Base-by-base conservation (phyloP, 2,888 invertebrate species). In the Mongoloraphidia duomilia region DNA sequence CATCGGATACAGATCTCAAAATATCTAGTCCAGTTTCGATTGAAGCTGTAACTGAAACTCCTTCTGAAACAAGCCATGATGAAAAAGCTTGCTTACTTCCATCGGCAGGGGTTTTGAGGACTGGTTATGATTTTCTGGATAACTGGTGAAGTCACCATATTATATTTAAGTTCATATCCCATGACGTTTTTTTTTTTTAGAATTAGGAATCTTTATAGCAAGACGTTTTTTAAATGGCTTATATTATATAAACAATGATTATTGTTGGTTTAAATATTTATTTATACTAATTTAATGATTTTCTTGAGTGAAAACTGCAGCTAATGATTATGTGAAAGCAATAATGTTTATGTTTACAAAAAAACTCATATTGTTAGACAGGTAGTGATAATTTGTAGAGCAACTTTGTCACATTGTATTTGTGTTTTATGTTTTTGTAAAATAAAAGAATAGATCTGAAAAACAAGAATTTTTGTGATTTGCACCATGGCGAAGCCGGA, bases 121-220 rank as follows among this genome's bases (percentile, higher is more conserved):
- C 77, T 5, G 79, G 78, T 0, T 71, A 75, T 37, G 78, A 78
- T 56, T 77, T 79, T 50, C 61, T 79, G 38, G 79, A 79, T 58
- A 78, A 79, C 62, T 79, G 79, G 79, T 79, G 77, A 71, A 53
- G 4, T 5, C 38, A 6, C 8, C 38, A 38, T 5, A 12, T 8
- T 5, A 38, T 12, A 38, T 8, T 38, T 8, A 3, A 38, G 13
- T 6, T n/a, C 5, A 38, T 41, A 41, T 34, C 11, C 34, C 13
- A 44, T 34, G 44, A 33, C 44, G 34, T 33, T 44, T 17, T 13
- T 9, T 44, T 12, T 41, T 10, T n/a, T 5, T 41, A n/a, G 12
- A 17, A 41, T 41, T 41, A 41, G 10, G 13, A 6, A 38, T 12
- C 8, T 12, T 41, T 26, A 10, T n/a, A 41, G 10, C 14, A 17